These are phyloP conservation scores for Stenurella melanura DNA, from an alignment of 2,888 invertebrate species.

Conservation along the genomic window DNA sequence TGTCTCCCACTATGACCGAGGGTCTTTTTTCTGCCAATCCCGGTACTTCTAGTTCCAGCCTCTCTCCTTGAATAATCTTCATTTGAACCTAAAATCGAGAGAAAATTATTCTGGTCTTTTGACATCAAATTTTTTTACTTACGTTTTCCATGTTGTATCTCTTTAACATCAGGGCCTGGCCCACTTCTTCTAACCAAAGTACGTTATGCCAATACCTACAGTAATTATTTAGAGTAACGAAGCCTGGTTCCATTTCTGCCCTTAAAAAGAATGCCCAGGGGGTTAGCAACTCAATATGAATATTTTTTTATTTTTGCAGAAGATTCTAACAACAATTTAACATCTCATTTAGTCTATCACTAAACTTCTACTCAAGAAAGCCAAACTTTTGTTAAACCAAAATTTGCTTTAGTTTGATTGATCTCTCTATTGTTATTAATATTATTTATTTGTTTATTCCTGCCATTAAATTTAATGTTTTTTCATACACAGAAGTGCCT, in stretches of 20 bases:
- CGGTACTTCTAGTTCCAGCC: conserved; percentile 76
- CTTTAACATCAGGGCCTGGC: conserved; percentile 69
- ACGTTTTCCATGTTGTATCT: conserved; percentile 69
- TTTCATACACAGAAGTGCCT: no score
- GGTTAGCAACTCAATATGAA: neutral
- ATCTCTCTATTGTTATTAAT: no score
- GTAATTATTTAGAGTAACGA: conserved; percentile 73
- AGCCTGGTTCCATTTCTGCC: conserved; percentile 65
- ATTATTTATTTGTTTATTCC: no score
- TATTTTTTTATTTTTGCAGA: no score
- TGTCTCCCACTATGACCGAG: conserved; percentile 79
- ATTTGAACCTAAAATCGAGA: conserved; percentile 69
- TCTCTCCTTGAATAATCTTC: conserved; percentile 45
- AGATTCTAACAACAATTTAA: no score
- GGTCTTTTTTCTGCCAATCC: conserved; percentile 83
- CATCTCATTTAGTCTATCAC: no score
- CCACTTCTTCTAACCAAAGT: conserved; percentile 80
- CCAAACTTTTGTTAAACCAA: no score
- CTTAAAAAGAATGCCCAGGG: conserved; percentile 32
- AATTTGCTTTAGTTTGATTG: no score
- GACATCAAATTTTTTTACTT: conserved; percentile 38
- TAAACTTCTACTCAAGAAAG: no score
- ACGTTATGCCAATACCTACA: conserved; percentile 75
- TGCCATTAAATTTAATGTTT: no score
- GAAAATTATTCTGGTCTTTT: neutral